Evolutionary conservation across 2,113 vertebrate species (phyloP).

Genomic region (Lophochroa leadbeateri): DNA sequence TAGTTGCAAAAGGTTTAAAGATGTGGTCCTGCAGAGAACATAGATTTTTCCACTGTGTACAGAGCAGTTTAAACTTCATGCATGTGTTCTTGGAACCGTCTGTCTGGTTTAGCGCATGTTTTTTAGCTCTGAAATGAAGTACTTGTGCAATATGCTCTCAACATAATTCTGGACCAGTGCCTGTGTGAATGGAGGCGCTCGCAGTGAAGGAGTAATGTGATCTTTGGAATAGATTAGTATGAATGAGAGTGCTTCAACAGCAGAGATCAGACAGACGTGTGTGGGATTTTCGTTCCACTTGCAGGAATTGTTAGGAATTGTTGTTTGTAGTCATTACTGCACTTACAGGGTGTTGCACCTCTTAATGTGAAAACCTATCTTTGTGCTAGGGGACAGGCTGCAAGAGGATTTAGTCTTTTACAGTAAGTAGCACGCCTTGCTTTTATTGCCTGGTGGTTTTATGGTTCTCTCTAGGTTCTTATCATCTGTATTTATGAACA

Average conservation of each 20-base stretch:
- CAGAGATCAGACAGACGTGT: not conserved
- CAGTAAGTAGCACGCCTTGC: not conserved
- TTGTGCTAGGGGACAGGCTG: not conserved
- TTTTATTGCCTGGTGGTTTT: not conserved
- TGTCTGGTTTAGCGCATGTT: not conserved
- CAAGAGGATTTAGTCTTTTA: not conserved
- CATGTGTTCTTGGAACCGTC: not conserved
- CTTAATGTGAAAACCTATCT: not conserved
- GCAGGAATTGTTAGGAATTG: not conserved
- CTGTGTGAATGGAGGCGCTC: not conserved
- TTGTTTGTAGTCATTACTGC: not conserved
- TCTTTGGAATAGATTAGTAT: not conserved
- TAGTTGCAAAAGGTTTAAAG: not conserved
- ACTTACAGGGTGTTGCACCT: not conserved
- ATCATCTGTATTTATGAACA: not conserved
- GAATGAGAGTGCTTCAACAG: not conserved
- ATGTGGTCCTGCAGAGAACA: not conserved
- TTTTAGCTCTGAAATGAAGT: not conserved
- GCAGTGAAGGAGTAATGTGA: not conserved
- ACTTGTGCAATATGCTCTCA: conserved; percentile 36
- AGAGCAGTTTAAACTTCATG: not conserved
- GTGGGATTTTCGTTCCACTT: conserved; percentile 2
- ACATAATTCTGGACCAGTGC: conserved; percentile 19
- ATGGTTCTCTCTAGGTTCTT: not conserved
- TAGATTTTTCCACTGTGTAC: accelerated